Base-by-base conservation (phyloP, 2,888 invertebrate genomes). In the Hemicrepidius hirtus region DNA sequence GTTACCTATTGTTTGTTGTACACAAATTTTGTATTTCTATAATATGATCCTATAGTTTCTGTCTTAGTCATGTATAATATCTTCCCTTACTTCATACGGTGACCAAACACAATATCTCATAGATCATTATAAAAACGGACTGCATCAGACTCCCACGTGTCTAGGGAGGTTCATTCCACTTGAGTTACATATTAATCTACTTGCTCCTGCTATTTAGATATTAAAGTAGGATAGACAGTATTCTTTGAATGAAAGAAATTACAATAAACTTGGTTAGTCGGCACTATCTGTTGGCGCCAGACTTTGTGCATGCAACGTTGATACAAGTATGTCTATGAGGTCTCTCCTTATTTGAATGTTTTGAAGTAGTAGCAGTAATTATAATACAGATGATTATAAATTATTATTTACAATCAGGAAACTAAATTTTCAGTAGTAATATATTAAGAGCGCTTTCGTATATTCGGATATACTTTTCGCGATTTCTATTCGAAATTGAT, bases 251-350 rank as follows among this genome's bases (percentile, higher is more conserved):
- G 12, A 50, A n/a, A 57, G 62, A 63, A 35, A 53, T 53, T 50
- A 40, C 49, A 50, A 41, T 46, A 21, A 21, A 60, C 20, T 35
- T 49, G 46, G 64, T 64, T 64, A 28, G 64, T 57, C 57, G 70
- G 32, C 41, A 64, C 13, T 46, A 63, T 46, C 49, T 32, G 50
- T 28, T 70, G 70, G 70, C 70, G 70, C 70, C 70, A 70, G 64
- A 24, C 53, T 62, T 35, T 12, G 60, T 20, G 12, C 68, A 70
- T 63, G 63, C 53, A 64, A 20, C 49, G 16, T 40, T 70, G 37
- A 57, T 50, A 70, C 37, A 10, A 12, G 55, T n/a, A 55, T 55
- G 66, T 40, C 53, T 66, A 40, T 55, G 40, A 21, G 53, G 21
- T 66, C 41, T 53, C 53, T 66, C 66, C 66, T 66, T 66, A 66